Base-by-base conservation (phyloP, 1,140 invertebrate genomes). In the Plodia interpunctella region DNA sequence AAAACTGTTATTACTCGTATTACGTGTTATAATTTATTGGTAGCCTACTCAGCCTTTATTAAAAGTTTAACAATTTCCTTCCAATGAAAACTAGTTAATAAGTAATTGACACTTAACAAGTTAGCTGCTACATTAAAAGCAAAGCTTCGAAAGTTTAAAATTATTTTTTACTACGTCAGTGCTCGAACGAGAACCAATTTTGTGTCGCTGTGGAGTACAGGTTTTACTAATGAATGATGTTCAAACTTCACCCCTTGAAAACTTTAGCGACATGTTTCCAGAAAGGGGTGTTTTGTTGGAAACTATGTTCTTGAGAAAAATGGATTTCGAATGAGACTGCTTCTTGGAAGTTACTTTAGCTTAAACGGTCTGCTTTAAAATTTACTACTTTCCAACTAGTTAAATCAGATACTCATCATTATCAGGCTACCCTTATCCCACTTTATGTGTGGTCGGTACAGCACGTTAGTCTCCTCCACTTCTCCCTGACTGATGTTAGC, bases 181-280 rank as follows among this genome's bases (percentile, higher is more conserved):
- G 38, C 15, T 44, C 38, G 38, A 35, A 35, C 13, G 13, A 17
- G 15, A 44, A 44, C 15, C 38, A 44, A 44, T 44, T 44, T 44
- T 44, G 5, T 44, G 38, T 44, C 11, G 19, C 51, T 53, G 11
- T 53, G 51, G 51, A 53, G 21, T 5, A n/a, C 18, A 10, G 51
- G 10, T 20, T 25, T 53, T 53, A 53, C 51, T 53, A 53, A 53
- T 53, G 51, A 53, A 53, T 53, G 51, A 53, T 53, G 51, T 25
- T 10, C 51, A 53, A 53, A 53, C 9, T 53, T 53, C 10, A 20
- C 9, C 49, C 51, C 21, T 5, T 53, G 13, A 15, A 19, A 53
- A 21, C 19, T 53, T 53, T 15, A 4, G n/a, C 51, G 51, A 53
- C 51, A 53, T 53, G 13, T 53, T 51, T 53, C 17, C 20, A 6